Conservation (phyloP, 2,888 invertebrate genomes). For the Onthophagus sagittarius region DNA sequence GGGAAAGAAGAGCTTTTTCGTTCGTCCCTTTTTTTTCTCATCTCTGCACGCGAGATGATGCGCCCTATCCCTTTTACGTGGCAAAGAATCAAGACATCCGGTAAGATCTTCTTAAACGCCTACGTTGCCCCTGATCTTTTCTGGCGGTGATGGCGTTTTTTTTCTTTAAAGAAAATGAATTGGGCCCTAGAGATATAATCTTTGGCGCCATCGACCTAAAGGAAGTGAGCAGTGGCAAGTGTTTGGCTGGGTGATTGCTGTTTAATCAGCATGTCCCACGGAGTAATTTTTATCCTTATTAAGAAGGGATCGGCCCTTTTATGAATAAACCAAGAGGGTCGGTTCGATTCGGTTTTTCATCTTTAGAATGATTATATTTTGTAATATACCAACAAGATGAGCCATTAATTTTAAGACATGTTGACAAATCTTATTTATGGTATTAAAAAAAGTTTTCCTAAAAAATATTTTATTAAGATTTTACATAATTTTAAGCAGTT, state of each 20-base stretch:
- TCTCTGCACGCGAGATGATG: background rate
- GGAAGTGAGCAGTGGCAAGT: constrained; percentile 36
- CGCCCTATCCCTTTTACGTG: constrained; percentile 12
- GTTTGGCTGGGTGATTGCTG: constrained; percentile 44
- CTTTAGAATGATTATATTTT: constrained; percentile 38
- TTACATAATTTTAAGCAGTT: background rate
- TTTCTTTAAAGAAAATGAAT: background rate
- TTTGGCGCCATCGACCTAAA: constrained; percentile 35
- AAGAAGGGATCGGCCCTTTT: constrained; percentile 27
- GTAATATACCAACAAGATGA: constrained; percentile 30
- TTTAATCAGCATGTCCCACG: constrained; percentile 46
- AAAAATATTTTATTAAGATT: background rate
- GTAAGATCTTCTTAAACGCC: constrained; percentile 36
- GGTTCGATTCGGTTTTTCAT: constrained; percentile 6
- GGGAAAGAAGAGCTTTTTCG: constrained; percentile 16
- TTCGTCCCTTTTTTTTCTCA: constrained; percentile 32
- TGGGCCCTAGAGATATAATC: constrained; percentile 41
- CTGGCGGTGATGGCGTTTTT: background rate
- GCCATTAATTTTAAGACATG: background rate
- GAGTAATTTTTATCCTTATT: constrained; percentile 47
- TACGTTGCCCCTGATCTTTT: constrained; percentile 30
- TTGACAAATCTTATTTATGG: background rate
- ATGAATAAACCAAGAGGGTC: constrained; percentile 6
- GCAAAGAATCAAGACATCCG: constrained; percentile 43
- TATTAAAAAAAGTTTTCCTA: background rate